Evolutionary conservation across 2,888 invertebrate genomes (phyloP), one percentile per base, ranked within the genome.

Genomic region (Oxycera nigricornis): DNA sequence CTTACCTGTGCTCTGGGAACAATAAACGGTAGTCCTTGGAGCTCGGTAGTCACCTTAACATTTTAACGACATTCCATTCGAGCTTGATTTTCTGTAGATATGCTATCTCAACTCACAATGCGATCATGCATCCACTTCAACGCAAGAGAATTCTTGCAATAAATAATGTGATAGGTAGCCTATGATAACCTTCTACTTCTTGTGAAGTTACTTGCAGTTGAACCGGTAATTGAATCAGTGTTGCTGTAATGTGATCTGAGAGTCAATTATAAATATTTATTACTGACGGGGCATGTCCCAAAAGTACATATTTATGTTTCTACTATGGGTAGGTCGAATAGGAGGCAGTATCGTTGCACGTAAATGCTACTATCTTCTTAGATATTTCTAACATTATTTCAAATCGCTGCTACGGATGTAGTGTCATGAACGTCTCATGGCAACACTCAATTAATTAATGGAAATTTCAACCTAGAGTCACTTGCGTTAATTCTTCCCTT

Each of bases 21-120:
- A 70, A 70, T 55, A 26, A 52, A 70, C 70, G 35, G 70, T 70
- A 70, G 70, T 70, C 70, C 70, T 70, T 70, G 70, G 46, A 22
- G 22, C 55, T 70, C 70, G 26, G 70, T 70, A 55, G 55, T 70
- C 70, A 52, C 70, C 70, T 70, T 70, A 70, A 52, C 70, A 70
- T 70, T 70, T 70, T 70, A 55, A 24, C 70, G 28, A 55, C 55
- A 70, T 55, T 70, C 55, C 35, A 55, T 20, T 17, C 22, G 20
- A 31, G 70, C 35, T 31, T 52, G 68, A 55, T 70, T 70, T 70
- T 20, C 31, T 11, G 22, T 26, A 28, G 68, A 68, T 68, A 46
- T 46, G 20, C 17, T 59, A 7, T 9, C 30, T 50, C 22, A 55
- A 24, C 17, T 50, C 9, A 50, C 31, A 68, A 68, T 70, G 70